phyloP scores from a whole-genome alignment of 2,888 invertebrate species.

The Hyalella azteca region DNA sequence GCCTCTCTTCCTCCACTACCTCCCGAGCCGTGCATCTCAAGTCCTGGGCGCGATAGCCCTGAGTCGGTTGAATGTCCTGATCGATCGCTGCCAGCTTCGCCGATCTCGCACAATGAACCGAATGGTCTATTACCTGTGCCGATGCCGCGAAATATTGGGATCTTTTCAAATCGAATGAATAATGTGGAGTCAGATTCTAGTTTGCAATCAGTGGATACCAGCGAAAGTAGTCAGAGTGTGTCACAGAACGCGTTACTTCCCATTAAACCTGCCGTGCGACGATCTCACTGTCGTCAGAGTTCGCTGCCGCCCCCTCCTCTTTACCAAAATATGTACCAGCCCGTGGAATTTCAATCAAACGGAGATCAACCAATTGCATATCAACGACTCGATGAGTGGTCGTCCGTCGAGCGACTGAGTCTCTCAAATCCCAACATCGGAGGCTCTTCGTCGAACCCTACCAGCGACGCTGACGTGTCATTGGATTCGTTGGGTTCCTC shows the following conservation, averaged over 20 bases:
- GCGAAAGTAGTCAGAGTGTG: neutral
- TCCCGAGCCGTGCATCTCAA: neutral
- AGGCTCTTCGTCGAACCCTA: neutral
- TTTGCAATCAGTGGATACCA: neutral
- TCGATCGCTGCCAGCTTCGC: neutral
- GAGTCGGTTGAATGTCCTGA: neutral
- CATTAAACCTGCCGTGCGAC: slow-evolving; percentile 11
- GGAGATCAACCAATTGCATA: neutral
- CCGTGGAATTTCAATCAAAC: neutral
- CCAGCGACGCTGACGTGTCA: neutral
- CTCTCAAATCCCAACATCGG: slow-evolving; percentile 22
- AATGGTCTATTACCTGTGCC: neutral
- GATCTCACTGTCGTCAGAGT: slow-evolving; percentile 23
- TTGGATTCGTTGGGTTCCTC: slow-evolving; percentile 14
- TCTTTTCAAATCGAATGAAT: neutral
- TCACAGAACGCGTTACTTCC: slow-evolving; percentile 3
- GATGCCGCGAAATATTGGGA: neutral
- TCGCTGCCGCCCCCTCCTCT: slow-evolving; percentile 12
- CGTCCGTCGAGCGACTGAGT: slow-evolving; percentile 14
- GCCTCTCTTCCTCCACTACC: slow-evolving; percentile 17
- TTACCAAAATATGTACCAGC: slow-evolving; percentile 29
- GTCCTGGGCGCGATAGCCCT: neutral
- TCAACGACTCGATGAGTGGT: slow-evolving; percentile 21
- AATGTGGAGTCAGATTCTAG: neutral
- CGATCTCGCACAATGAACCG: neutral